Conservation (phyloP, 2,888 invertebrate species). For the Macrosoma leucophasiata region DNA sequence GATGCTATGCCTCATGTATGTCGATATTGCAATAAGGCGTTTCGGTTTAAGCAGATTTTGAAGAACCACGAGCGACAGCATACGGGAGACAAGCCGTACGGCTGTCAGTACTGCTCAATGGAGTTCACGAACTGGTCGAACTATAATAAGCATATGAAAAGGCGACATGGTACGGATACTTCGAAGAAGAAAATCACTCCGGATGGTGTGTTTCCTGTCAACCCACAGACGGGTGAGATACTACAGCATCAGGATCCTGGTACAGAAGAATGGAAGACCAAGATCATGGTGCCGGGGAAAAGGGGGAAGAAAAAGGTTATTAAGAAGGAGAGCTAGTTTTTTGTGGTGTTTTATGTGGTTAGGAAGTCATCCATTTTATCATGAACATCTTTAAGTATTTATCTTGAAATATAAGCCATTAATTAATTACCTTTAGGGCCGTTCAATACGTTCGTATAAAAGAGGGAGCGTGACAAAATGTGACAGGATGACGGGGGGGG, state of each 20-base stretch:
- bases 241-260: constrained; percentile 49
- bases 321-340: too few species aligned
- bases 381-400: too few species aligned
- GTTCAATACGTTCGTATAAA: too few species aligned
- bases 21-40: constrained; percentile 83
- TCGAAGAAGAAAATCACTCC: constrained; percentile 74
- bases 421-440: too few species aligned
- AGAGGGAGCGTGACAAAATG: too few species aligned
- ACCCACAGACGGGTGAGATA: constrained; percentile 61
- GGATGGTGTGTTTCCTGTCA: constrained; percentile 61
- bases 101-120: constrained; percentile 81
- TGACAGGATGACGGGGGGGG: too few species aligned
- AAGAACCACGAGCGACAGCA: constrained; percentile 85
- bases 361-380: too few species aligned
- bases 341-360: too few species aligned
- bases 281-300: constrained; percentile 60
- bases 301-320: constrained; percentile 56
- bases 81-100: constrained; percentile 82
- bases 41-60: constrained; percentile 83
- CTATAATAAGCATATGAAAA: constrained; percentile 88
- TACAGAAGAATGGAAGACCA: constrained; percentile 63
- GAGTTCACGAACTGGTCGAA: constrained; percentile 89
- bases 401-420: too few species aligned
- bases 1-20: constrained; percentile 87
- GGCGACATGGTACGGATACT: constrained; percentile 77